A percentile compares a stretch with the other conserved stretches of the same genome.
Conservation (phyloP, 2,113 vertebrate species). For the Anolis carolinensis region DNA sequence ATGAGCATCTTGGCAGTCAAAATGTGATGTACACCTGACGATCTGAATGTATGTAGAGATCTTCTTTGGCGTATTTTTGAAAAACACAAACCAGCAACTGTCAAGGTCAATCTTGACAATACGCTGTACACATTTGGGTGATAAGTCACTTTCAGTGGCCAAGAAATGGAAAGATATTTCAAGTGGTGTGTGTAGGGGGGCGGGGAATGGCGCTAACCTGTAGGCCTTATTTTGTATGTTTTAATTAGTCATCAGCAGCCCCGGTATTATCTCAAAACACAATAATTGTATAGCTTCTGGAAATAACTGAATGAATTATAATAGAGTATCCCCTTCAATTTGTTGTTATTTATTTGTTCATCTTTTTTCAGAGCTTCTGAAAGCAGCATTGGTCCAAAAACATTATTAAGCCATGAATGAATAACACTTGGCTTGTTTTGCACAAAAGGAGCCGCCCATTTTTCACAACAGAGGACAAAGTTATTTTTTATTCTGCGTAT, state of each 20-base stretch:
- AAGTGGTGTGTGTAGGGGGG: neutral
- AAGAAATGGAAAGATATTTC: neutral
- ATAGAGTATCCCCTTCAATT: neutral
- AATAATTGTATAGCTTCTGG: neutral
- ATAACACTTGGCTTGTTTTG: neutral
- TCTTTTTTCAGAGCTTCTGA: neutral
- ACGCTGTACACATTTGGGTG: neutral
- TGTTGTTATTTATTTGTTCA: neutral
- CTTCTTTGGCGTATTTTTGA: neutral
- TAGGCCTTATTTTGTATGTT: neutral
- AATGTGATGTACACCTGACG: neutral
- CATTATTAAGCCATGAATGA: neutral
- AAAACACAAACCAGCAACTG: constrained; percentile 31
- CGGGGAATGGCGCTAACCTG: too few relatives aligned
- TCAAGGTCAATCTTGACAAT: neutral
- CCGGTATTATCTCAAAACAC: neutral
- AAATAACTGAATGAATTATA: neutral
- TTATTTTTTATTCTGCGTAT: neutral
- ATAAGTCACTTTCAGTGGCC: neutral
- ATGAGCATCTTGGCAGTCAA: constrained; percentile 23
- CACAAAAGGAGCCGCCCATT: neutral
- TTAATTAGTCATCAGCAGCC: neutral
- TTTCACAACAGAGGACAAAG: neutral
- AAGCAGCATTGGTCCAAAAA: neutral
- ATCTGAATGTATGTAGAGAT: constrained; percentile 27